These are phyloP conservation scores for Pseudopodoces humilis DNA, from an alignment of 2,113 vertebrate genomes.

Conservation along the genomic window DNA sequence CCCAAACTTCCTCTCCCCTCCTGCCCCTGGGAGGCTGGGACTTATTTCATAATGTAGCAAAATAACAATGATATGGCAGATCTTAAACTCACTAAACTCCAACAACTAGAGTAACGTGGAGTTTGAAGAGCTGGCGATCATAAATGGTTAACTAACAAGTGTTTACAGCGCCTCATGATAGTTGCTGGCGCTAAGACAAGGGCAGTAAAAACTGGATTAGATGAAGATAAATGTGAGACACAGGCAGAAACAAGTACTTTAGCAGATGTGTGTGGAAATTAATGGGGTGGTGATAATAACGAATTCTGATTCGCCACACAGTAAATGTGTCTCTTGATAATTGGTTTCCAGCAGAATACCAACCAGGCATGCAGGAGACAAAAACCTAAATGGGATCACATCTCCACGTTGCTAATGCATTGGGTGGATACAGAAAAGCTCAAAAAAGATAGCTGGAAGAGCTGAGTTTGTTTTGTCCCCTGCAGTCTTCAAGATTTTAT, in stretches of 20 bases:
- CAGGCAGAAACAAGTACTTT: constrained; percentile 50
- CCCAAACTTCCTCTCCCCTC: neutral
- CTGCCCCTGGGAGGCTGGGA: neutral
- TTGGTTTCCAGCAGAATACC: neutral
- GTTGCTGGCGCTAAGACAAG: constrained; percentile 60
- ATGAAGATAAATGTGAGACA: constrained; percentile 70
- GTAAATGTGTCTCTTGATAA: constrained; percentile 24
- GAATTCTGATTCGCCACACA: constrained; percentile 38
- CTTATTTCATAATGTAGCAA: neutral
- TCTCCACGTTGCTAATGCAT: neutral
- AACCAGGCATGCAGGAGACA: neutral
- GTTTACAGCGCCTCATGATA: constrained; percentile 16
- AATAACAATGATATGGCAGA: neutral
- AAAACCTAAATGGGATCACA: neutral
- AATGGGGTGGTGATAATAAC: constrained; percentile 67
- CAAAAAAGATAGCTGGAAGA: neutral
- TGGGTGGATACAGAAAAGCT: neutral
- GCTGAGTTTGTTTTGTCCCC: neutral
- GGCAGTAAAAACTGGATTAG: constrained; percentile 66
- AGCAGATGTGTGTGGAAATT: constrained; percentile 70
- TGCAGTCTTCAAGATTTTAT: neutral
- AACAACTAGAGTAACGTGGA: neutral
- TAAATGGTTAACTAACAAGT: constrained; percentile 50
- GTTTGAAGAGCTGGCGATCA: neutral
- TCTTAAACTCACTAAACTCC: neutral